Evolutionary conservation across 1,140 invertebrate genomes (phyloP).

Genomic region (Drosophila mauritiana): DNA sequence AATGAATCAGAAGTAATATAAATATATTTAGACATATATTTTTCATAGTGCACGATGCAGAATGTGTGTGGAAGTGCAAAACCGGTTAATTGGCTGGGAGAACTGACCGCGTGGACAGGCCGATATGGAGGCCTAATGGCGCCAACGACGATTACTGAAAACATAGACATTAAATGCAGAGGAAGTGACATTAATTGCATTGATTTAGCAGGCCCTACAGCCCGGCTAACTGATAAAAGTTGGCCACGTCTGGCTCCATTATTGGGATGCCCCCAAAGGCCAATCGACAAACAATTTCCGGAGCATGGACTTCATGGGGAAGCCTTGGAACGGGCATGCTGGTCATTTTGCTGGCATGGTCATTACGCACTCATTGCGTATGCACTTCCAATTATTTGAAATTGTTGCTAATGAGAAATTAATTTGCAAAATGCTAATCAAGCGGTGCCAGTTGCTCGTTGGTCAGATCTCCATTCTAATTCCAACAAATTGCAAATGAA

Average conservation of each 20-base stretch:
- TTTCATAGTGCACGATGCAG: not conserved
- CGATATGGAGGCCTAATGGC: conserved; percentile 47
- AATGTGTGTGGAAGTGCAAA: conserved; percentile 2
- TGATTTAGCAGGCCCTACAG: conserved; percentile 67
- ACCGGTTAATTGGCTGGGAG: conserved; percentile 27
- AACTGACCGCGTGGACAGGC: conserved; percentile 1
- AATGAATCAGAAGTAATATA: no score
- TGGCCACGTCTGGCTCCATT: conserved; percentile 19
- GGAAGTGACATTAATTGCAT: conserved; percentile 80
- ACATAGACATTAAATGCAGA: conserved; percentile 81
- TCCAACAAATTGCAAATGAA: conserved; percentile 39
- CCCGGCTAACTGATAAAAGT: conserved; percentile 60
- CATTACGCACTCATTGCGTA: conserved; percentile 58
- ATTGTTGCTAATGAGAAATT: conserved; percentile 77
- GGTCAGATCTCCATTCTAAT: conserved; percentile 44
- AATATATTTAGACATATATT: no score
- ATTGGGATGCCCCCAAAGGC: conserved; percentile 1
- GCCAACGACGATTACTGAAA: conserved; percentile 72
- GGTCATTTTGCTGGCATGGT: conserved; percentile 6
- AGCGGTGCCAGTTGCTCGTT: conserved; percentile 32
- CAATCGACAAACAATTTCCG: conserved; percentile 19
- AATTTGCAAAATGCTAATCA: conserved; percentile 74
- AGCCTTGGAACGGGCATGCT: not conserved
- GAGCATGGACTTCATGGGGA: not conserved
- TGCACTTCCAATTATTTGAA: conserved; percentile 69